Conservation (phyloP, 1,140 invertebrate genomes). For the Aphelinus certus region DNA sequence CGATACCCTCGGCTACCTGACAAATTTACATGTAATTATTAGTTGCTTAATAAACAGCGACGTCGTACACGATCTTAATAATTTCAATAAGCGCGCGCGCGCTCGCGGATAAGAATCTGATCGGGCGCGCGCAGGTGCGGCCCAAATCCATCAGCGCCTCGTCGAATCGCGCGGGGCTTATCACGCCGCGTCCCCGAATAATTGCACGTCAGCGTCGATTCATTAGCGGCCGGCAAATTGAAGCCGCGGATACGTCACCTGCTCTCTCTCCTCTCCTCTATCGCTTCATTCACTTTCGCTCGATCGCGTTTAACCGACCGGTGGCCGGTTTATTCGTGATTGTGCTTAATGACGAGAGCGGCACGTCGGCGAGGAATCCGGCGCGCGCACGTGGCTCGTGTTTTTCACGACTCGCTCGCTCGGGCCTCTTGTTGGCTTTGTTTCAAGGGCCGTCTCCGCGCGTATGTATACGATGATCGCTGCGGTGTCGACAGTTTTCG, state of each 20-base stretch:
- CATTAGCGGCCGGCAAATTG: constrained; percentile 51
- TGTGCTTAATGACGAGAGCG: no score
- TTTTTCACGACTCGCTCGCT: no score
- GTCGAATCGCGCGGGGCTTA: neutral
- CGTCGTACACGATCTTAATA: neutral
- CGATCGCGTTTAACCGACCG: neutral
- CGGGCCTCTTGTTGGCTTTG: no score
- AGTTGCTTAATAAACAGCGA: constrained; percentile 28
- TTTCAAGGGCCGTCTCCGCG: no score
- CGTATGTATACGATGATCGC: no score
- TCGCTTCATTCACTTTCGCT: constrained; percentile 33
- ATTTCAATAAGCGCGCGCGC: constrained; percentile 37
- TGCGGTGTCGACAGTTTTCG: no score
- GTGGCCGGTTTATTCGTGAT: no score
- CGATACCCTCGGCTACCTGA: no score
- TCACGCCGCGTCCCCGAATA: constrained; percentile 39
- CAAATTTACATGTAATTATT: constrained; percentile 19
- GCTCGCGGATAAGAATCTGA: neutral
- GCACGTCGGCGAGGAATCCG: no score
- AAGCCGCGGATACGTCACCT: constrained; percentile 15
- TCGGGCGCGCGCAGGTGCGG: no score
- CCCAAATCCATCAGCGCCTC: no score
- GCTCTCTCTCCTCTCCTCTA: constrained; percentile 46
- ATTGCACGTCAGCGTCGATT: constrained; percentile 61
- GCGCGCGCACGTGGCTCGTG: no score